Evolutionary conservation across 2,888 invertebrate genomes (phyloP).

Genomic region (Endotricha flammealis): DNA sequence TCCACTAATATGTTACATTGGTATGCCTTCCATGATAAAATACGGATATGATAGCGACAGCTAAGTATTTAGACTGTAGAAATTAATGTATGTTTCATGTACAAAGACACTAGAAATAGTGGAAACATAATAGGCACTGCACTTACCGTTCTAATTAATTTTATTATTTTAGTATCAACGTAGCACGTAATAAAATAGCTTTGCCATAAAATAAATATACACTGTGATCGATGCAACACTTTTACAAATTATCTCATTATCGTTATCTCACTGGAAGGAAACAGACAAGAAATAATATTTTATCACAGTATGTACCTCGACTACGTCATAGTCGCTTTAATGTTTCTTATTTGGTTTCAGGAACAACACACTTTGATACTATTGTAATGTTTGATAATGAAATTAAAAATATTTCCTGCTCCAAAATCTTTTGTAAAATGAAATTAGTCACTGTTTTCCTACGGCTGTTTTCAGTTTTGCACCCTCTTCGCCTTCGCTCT

Average conservation of each 20-base stretch:
- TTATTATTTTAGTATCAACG: neutral
- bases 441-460: constrained; percentile 14
- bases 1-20: too few species aligned
- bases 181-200: neutral
- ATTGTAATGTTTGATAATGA: too few species aligned
- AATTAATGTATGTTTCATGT: too few species aligned
- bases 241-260: constrained; percentile 61
- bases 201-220: constrained; percentile 1
- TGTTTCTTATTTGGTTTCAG: neutral
- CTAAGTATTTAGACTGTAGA: too few species aligned
- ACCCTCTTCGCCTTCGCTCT: neutral
- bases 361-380: too few species aligned
- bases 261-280: constrained; percentile 63
- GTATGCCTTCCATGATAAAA: too few species aligned
- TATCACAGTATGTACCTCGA: constrained; percentile 34
- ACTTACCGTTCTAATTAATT: neutral
- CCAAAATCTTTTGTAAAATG: neutral
- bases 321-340: constrained; percentile 6
- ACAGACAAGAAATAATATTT: constrained; percentile 49
- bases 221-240: constrained; percentile 8
- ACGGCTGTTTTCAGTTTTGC: too few species aligned
- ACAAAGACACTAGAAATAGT: too few species aligned
- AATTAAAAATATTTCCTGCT: neutral
- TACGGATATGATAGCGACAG: too few species aligned
- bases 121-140: too few species aligned